Evolutionary conservation across 1,140 invertebrate species (phyloP), one percentile per base, ranked within the genome.

Genomic region (Zaprionus taronus): DNA sequence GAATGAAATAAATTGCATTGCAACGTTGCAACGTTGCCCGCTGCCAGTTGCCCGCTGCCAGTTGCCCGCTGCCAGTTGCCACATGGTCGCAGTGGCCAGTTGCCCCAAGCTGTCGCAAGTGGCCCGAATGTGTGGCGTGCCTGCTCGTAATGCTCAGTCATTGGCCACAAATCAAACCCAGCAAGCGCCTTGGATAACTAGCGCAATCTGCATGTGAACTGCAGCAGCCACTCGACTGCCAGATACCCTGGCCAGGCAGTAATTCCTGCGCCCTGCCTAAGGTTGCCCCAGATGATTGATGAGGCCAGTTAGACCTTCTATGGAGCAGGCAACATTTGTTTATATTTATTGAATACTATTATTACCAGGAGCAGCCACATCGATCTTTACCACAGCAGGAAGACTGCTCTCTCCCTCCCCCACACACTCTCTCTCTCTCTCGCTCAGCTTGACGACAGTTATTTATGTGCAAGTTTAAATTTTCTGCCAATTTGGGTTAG

Each of bases 1-100:
- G 75, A 77, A 74, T 77, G 75, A 77, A 77, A 77, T 77, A 77
- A 77, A 77, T 77, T 74, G 75, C 17, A 49, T 57, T 72, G 75
- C 74, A 24, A 66, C 70, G 36, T 64, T 72, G 47, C 53, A 31
- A 28, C 36, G 24, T 26, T 53, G 17, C 61, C 66, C 36, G 41
- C 9, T 31, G 28, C 28, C 38, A 44, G n/a, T 20, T 28, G 34
- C 44, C 49, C 53, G 7, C 36, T 38, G 64, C 47, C 51, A 65
- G 9, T 53, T 36, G 17, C n/a, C n/a, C n/a, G n/a, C n/a, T n/a
- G n/a, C 61, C 66, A 57, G 9, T 53, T 36, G 17, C 61, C 66
- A 57, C 41, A 26, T 63, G 26, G 72, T 60, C 36, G 41, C 38
- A 44, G n/a, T 22, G 47, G 36, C 47, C 51, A 65, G 9, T 55